These are phyloP conservation scores for Mactra quadrangularis DNA, from an alignment of 1,140 invertebrate species.

Conservation along the genomic window DNA sequence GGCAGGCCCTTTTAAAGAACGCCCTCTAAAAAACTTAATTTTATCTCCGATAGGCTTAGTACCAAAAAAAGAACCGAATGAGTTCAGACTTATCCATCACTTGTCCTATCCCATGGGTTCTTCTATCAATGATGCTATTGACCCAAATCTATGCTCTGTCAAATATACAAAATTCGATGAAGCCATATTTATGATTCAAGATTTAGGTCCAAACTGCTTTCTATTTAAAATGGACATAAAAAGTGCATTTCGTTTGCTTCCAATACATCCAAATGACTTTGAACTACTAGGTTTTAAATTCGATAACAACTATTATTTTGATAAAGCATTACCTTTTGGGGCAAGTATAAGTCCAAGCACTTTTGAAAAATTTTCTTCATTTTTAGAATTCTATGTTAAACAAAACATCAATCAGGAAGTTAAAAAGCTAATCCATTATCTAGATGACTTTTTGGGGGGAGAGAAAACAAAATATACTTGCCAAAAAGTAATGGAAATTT, in stretches of 20 bases:
- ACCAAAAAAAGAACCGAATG: background rate
- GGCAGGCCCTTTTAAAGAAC: too few relatives aligned
- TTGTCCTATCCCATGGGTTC: constrained; percentile 31
- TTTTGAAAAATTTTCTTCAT: constrained; percentile 48
- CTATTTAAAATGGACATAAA: constrained; percentile 49
- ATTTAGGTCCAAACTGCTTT: constrained; percentile 29
- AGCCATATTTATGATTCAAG: constrained; percentile 33
- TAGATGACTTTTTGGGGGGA: constrained; percentile 29
- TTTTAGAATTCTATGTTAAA: constrained; percentile 40
- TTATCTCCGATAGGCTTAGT: too few relatives aligned
- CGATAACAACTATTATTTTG: constrained; percentile 63
- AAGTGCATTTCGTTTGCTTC: constrained; percentile 52
- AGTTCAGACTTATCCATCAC: constrained; percentile 58
- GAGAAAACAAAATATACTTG: background rate
- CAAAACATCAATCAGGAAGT: constrained; percentile 57
- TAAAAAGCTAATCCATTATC: too few relatives aligned
- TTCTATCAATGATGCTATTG: constrained; percentile 58
- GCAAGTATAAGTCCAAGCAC: constrained; percentile 28
- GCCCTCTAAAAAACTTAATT: too few relatives aligned
- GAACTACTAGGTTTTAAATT: constrained; percentile 15
- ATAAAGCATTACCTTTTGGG: constrained; percentile 58
- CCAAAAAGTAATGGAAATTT: background rate
- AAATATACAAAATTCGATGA: constrained; percentile 59
- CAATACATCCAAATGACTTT: constrained; percentile 41
- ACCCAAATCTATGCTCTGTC: constrained; percentile 18